These are phyloP conservation scores for Caloenas nicobarica DNA, from an alignment of 2,113 vertebrate species.

Conservation along the genomic window DNA sequence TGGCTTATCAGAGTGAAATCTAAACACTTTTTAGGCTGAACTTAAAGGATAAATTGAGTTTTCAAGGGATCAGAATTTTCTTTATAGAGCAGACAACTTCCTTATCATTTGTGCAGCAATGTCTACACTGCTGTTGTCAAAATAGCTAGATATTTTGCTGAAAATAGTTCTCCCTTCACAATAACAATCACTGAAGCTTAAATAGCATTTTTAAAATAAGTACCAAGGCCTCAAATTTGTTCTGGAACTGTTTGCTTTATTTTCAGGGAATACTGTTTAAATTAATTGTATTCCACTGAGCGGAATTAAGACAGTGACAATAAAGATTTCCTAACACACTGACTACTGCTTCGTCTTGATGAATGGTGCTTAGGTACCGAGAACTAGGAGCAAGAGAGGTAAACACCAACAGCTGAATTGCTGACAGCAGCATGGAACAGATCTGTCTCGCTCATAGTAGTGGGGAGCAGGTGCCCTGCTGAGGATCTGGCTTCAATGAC, in stretches of 20 bases:
- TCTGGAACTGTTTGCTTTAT: no score
- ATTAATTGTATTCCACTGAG: background rate
- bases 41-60: background rate
- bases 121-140: background rate
- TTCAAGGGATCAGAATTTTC: background rate
- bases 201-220: no score
- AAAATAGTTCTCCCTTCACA: background rate
- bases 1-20: background rate
- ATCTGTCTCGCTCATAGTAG: background rate
- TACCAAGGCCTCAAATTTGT: no score
- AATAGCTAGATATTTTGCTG: background rate
- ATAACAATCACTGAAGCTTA: background rate
- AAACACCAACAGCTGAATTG: background rate
- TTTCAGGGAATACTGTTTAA: no score
- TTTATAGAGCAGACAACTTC: background rate
- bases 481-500: background rate
- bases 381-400: background rate
- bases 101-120: background rate
- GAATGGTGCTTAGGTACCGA: background rate
- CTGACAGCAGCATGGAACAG: background rate
- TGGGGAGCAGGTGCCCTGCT: background rate
- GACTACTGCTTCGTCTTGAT: background rate
- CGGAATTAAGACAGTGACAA: background rate
- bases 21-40: background rate
- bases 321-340: background rate